Base-by-base conservation (phyloP, 2,888 invertebrate genomes). In the Drosophila helvetica region DNA sequence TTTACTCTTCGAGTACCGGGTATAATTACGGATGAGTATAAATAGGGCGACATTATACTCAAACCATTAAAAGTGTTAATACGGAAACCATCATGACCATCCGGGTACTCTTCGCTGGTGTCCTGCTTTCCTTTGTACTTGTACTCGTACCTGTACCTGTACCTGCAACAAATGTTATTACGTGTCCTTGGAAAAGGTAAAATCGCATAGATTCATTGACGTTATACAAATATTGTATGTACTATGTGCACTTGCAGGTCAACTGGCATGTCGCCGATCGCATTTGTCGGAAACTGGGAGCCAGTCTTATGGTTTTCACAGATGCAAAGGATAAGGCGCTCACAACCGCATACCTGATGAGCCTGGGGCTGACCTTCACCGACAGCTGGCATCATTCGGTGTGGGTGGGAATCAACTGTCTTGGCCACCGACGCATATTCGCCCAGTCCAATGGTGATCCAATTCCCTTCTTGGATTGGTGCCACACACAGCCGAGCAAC, bases 181-280 rank as follows among this genome's bases (percentile, higher is more conserved):
- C 38, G 22, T 47, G 18, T 48, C 48, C 7, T 15, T 47, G 4
- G 3, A n/a, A 5, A 22, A 33, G 33, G 33, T 33, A 33, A 33
- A 33, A 30, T 9, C 3, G 4, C 12, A n/a, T 1, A 19, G 4
- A 18, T 6, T 10, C 8, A 18, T 38, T 30, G 12, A 15, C 1
- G 12, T 9, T 27, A 1, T 27, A 2, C 27, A 27, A 18, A 12
- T 15, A 18, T 19, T 3, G 3, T 8, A 33, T 3, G 19, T 19
- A 15, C 30, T 22, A 22, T 22, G 4, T 3, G 1, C 17, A 30
- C 8, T 9, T 42, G 0, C 2, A 57, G 63, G 7, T 6, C 25
- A 64, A 64, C 10, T 64, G 64, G 64, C 18, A 48, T n/a, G 25
- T 18, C n/a, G 64, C 64, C 12, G 59, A 64, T 27, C 60, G 60